Evolutionary conservation across 2,888 invertebrate genomes (phyloP).

Genomic region (Zygaena filipendulae): DNA sequence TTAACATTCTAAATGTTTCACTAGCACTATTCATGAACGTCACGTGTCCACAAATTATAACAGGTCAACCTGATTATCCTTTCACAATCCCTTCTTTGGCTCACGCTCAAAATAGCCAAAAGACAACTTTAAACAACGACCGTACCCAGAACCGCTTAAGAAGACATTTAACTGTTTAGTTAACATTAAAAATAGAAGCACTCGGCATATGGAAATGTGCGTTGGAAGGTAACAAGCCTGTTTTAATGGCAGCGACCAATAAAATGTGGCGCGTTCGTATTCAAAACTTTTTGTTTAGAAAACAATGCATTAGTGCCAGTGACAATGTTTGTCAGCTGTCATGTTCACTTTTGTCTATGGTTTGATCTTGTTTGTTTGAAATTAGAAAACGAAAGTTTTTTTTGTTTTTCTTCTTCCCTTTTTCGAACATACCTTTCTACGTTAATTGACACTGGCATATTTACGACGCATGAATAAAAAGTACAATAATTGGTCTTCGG

Average conservation of each 20-base stretch:
- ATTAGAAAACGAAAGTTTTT: slow-evolving; percentile 13
- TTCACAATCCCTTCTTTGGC: slow-evolving; percentile 27
- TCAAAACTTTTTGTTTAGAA: slow-evolving; percentile 40
- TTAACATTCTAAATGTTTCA: too few species aligned
- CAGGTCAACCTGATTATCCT: slow-evolving; percentile 26
- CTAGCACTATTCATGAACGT: too few species aligned
- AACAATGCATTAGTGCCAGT: slow-evolving; percentile 48
- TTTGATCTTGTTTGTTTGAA: slow-evolving; percentile 14
- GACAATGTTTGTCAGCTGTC: slow-evolving; percentile 30
- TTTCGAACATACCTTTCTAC: background rate
- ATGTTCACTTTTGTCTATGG: slow-evolving; percentile 12
- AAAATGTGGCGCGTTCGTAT: slow-evolving; percentile 21
- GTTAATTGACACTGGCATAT: too few species aligned
- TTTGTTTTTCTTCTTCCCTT: slow-evolving; percentile 11
- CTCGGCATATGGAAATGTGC: slow-evolving; percentile 28
- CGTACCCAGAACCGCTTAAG: slow-evolving; percentile 46
- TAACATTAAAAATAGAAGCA: slow-evolving; percentile 50
- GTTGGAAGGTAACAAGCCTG: slow-evolving; percentile 20
- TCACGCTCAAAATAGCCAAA: slow-evolving; percentile 43
- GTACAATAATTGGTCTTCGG: too few species aligned
- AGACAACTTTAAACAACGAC: slow-evolving; percentile 30
- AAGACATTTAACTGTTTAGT: slow-evolving; percentile 42
- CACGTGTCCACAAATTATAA: slow-evolving; percentile 22
- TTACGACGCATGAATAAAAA: too few species aligned
- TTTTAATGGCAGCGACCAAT: slow-evolving; percentile 18